Evolutionary conservation across 1,140 invertebrate species (phyloP).

Genomic region (Caerostris darwini): DNA sequence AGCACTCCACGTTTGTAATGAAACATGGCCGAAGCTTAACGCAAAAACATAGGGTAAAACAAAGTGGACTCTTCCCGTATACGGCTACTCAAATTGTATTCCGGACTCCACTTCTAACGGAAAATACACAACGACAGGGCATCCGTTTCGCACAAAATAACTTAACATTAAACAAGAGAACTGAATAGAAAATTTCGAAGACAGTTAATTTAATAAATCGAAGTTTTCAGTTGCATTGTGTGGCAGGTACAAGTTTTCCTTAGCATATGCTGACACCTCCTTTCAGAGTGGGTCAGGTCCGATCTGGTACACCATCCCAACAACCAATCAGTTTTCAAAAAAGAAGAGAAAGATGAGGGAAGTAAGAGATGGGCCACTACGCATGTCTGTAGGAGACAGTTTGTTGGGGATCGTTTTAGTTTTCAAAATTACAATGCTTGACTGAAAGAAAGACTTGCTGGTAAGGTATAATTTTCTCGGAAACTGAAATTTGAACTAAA

Average conservation of each 20-base stretch:
- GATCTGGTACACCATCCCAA: conserved; percentile 31
- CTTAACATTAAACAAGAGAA: neutral
- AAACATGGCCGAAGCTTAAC: conserved; percentile 74
- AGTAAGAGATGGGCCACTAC: neutral
- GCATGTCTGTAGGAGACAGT: neutral
- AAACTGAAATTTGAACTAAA: neutral
- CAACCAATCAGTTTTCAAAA: conserved; percentile 2
- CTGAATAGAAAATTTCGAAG: too few species aligned
- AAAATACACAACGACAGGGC: neutral
- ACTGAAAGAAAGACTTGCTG: neutral
- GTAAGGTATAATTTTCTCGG: neutral
- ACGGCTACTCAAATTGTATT: neutral
- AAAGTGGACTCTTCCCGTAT: conserved; percentile 64
- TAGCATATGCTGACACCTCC: neutral
- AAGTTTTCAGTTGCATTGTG: neutral
- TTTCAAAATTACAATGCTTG: neutral
- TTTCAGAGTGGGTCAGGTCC: conserved; percentile 4
- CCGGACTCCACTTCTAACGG: neutral
- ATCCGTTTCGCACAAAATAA: neutral
- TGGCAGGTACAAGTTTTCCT: conserved; percentile 46
- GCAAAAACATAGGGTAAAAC: conserved; percentile 70
- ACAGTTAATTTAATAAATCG: too few species aligned
- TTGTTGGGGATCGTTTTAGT: neutral
- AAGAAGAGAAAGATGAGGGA: neutral
- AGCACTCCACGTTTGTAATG: conserved; percentile 72